Evolutionary conservation across 2,888 invertebrate species (phyloP), one percentile per base, ranked within the genome.

Genomic region (Philaethria dido): DNA sequence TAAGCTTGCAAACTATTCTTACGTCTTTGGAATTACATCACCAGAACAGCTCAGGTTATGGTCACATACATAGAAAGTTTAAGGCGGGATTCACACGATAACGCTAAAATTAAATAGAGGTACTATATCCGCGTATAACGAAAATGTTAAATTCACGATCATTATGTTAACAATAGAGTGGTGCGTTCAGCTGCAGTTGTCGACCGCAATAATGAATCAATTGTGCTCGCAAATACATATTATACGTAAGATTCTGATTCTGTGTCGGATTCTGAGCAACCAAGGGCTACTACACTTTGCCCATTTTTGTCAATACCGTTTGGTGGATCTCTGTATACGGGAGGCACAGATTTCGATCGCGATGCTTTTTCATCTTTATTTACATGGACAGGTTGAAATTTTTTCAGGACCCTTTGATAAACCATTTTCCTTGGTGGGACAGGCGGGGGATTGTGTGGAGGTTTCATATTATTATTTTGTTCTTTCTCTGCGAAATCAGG

Each of bases 311-410:
- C 88, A 25, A 78, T 73, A 64, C 86, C 84, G 70, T 86, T 87
- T 18, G 87, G 84, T n/a, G 87, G 88, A 66, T 90, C 89, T 57
- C 89, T 78, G 77, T 91, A 92, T n/a, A 89, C 74, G 0, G 92
- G 88, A 9, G 93, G 92, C 33, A 92, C 92, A 20, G 93, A 92
- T 73, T 91, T 92, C 2, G 92, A 92, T 29, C 92, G 84, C 0
- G 86, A 83, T 50, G 82, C 81, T 70, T 94, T 93, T 59, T 94
- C 94, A 25, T 94, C 94, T 66, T 93, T 93, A 74, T 92, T 94
- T 74, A 94, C 93, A 76, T 95, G 95, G 29, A 95, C 95, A 0
- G 95, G 94, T 65, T 94, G 95, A 73, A 94, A 89, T 77, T 95
- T 94, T 82, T 94, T 93, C 50, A 95, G 82, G 3, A 93, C 88